Evolutionary conservation across 2,888 invertebrate genomes (phyloP), one percentile per base, ranked within the genome.

Genomic region (Cheilosia variabilis): DNA sequence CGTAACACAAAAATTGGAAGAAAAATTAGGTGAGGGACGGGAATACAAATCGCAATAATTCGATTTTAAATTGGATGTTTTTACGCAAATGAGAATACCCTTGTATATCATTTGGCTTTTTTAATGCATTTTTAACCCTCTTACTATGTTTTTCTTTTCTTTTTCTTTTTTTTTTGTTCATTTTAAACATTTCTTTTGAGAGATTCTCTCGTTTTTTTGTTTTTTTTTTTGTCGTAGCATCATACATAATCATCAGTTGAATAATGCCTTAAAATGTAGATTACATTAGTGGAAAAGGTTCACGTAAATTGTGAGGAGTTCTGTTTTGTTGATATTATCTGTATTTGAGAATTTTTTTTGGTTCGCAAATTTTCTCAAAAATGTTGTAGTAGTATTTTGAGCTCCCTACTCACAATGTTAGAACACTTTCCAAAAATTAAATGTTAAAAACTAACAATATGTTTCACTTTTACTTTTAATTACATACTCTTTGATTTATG

Each of bases 11-110:
- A 91, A 89, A 89, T 90, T 90, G 93, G 93, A 91, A 91, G 91
- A 88, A 91, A 91, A 90, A 92, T 93, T 93, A 93, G 93, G 93
- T 93, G 93, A 93, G 93, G 92, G 92, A 89, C 88, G 88, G 89
- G 88, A 82, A 58, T 47, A 37, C 66, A 73, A 75, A 62, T 72
- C 60, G 75, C 65, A 75, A 65, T 53, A 81, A 65, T 63, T 79
- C 79, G 78, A 79, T 69, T 79, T 73, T 65, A 45, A 84, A 84
- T 75, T 84, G 71, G 84, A 79, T 79, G 69, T 84, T 80, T 81
- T 73, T 71, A 79, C 58, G 53, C 80, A 75, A 84, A 79, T 71
- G 75, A 80, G 24, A 71, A 66, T 80, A 84, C 65, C 69, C 41
- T 45, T 65, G 75, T 84, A 80, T 71, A 50, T 71, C 69, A 80